These are phyloP conservation scores for Drosophila chauvacae DNA, from an alignment of 1,140 invertebrate genomes.

Conservation along the genomic window DNA sequence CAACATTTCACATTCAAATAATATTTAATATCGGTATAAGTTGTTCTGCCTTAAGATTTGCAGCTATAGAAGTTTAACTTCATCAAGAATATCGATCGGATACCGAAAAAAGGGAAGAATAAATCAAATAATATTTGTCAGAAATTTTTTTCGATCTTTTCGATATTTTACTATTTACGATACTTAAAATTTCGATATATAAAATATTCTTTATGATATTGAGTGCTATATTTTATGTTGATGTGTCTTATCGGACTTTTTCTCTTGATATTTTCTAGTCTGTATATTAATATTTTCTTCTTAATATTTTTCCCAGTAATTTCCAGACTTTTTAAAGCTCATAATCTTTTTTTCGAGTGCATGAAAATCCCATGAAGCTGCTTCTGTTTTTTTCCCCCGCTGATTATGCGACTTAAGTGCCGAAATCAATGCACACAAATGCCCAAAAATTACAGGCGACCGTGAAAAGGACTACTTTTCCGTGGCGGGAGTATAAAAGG, in stretches of 20 bases:
- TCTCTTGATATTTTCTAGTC: too few relatives aligned
- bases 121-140: too few relatives aligned
- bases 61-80: not conserved
- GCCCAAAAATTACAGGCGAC: slow-evolving; percentile 79
- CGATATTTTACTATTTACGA: too few relatives aligned
- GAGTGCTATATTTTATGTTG: too few relatives aligned
- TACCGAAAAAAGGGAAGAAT: too few relatives aligned
- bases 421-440: slow-evolving; percentile 84
- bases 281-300: too few relatives aligned
- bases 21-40: not conserved
- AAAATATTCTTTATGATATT: too few relatives aligned
- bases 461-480: slow-evolving; percentile 33
- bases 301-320: too few relatives aligned
- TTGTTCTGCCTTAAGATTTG: not conserved
- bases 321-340: not conserved
- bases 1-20: not conserved
- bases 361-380: slow-evolving; percentile 45
- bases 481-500: not conserved
- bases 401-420: slow-evolving; percentile 83
- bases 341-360: slow-evolving; percentile 5
- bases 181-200: too few relatives aligned
- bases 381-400: slow-evolving; percentile 9
- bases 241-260: too few relatives aligned
- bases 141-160: too few relatives aligned
- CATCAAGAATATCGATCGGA: too few relatives aligned